Conservation (phyloP, 2,797 vertebrate species). For the Alcedo quadribrachys region DNA sequence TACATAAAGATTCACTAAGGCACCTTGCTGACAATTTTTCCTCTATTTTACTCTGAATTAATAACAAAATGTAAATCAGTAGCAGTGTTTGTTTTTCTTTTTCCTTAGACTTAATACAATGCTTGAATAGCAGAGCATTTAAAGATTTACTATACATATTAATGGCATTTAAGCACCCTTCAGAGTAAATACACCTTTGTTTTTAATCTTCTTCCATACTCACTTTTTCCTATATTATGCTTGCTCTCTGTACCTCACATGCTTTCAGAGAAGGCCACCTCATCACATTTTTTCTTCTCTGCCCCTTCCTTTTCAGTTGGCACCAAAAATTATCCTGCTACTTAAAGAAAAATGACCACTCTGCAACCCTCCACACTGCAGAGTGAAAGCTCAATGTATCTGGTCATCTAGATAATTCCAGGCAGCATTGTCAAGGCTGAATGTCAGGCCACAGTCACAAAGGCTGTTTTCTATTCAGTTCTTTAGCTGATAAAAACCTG, state of each 20-base stretch:
- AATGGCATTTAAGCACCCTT: slow-evolving; percentile 23
- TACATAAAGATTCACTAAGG: slow-evolving; percentile 19
- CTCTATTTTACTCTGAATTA: slow-evolving; percentile 47
- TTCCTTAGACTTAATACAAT: slow-evolving; percentile 24
- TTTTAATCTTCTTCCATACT: background rate
- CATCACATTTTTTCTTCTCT: background rate
- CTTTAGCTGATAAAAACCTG: slow-evolving; percentile 10
- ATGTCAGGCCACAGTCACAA: slow-evolving; percentile 43
- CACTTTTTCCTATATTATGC: background rate
- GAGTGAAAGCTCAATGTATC: slow-evolving; percentile 51
- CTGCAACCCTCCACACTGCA: slow-evolving; percentile 4
- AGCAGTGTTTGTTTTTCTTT: background rate
- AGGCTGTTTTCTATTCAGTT: slow-evolving; percentile 51
- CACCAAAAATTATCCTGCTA: slow-evolving; percentile 35
- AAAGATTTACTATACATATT: slow-evolving; percentile 39
- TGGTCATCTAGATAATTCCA: slow-evolving; percentile 62
- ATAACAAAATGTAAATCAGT: slow-evolving; percentile 66
- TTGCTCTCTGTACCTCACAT: background rate
- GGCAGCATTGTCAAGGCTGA: slow-evolving; percentile 52
- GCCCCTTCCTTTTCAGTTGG: background rate
- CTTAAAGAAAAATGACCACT: slow-evolving; percentile 59
- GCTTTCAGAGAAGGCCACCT: background rate
- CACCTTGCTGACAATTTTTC: slow-evolving; percentile 33
- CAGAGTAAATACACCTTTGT: slow-evolving; percentile 13
- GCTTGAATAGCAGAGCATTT: slow-evolving; percentile 36